Evolutionary conservation across 2,797 vertebrate genomes (phyloP).

Genomic region (Lemur catta): DNA sequence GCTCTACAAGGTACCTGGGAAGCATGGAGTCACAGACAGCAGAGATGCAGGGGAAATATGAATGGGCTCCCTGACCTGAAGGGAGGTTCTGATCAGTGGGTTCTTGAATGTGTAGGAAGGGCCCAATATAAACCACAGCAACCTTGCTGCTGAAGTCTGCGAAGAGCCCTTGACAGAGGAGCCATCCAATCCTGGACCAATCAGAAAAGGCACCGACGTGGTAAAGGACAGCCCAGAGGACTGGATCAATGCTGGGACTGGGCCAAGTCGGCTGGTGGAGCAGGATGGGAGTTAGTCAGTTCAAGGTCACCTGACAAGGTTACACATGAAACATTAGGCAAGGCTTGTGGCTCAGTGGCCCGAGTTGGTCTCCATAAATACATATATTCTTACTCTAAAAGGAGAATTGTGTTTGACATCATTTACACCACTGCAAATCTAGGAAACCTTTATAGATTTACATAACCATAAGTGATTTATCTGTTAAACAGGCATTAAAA

Average conservation of each 20-base stretch:
- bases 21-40: not conserved
- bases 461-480: not conserved
- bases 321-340: not conserved
- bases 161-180: not conserved
- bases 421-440: not conserved
- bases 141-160: not conserved
- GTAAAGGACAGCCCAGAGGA: not conserved
- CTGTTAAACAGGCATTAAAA: not conserved
- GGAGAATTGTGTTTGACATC: not conserved
- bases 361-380: not conserved
- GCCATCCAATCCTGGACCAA: not conserved
- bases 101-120: constrained; percentile 11
- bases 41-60: not conserved
- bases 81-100: not conserved
- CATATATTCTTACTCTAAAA: not conserved
- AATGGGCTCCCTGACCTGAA: not conserved
- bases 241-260: not conserved
- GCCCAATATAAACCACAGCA: not conserved
- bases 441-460: not conserved
- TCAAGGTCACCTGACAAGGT: constrained; percentile 7
- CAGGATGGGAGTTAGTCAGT: not conserved
- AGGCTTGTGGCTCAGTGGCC: not conserved
- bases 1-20: not conserved
- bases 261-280: not conserved
- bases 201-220: not conserved